Base-by-base conservation (phyloP, 2,797 vertebrate genomes). In the Babyrousa celebensis region DNA sequence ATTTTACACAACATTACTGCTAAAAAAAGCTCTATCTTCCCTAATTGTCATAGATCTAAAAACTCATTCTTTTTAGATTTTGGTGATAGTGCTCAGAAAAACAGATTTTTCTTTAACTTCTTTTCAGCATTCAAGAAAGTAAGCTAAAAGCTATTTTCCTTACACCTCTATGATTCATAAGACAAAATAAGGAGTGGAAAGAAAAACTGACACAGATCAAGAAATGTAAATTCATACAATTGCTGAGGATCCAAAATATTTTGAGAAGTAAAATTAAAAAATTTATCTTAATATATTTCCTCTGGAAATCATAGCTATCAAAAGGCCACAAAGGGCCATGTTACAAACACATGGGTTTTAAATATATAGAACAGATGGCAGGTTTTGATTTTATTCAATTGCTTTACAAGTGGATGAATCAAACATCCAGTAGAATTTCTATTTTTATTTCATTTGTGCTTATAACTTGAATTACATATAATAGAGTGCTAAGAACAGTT, bases 91-190 rank as follows among this genome's bases (percentile, higher is more conserved):
- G 83, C 84, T 63, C 20, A 95, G 77, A 12, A 54, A 95, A 93
- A 94, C n/a, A 87, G 14, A 82, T 36, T 72, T 85, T 80, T 92
- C 17, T 72, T 29, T 72, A 9, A 80, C 88, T 96, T 90, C 3
- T 60, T 97, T 97, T 87, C 95, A 95, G 77, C 25, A 63, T 85
- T 96, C 71, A 85, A 93, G 82, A 95, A 94, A 95, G 80, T 93
- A 94, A 43, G 40, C 32, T 86, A 90, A 97, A 97, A 97, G 65
- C 58, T 0, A 83, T 95, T 96, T 96, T 95, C 40, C 94, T 74
- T 95, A 52, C 80, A 79, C 78, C 12, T 52, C 43, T 71, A 88
- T 48, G 36, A 89, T 71, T 23, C 90, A 85, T 93, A 93, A 82
- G 77, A 43, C 2, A 70, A 94, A 95, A 94, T 75, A 65, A 87